Evolutionary conservation across 2,888 invertebrate species (phyloP), one percentile per base, ranked within the genome.

Genomic region (Dorcus hopei): DNA sequence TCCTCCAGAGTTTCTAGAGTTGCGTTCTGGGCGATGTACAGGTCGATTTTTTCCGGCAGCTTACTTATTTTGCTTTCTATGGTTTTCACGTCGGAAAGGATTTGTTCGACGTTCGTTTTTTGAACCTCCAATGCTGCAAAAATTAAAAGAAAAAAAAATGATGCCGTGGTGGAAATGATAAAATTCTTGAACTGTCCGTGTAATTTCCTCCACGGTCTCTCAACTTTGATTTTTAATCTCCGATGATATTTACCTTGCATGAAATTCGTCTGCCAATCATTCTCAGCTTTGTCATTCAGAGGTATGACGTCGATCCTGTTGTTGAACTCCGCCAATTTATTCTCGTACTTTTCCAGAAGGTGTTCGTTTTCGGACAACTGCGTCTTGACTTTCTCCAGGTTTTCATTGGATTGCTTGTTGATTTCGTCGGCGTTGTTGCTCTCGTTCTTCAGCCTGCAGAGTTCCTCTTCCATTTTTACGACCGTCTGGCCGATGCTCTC

Each of bases 1-100:
- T 82, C 81, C 55, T 83, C 81, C 43, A 90, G 65, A 0, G 83
- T 80, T 48, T 80, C 80, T 45, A 85, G 75, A 0, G 89, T 89
- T 52, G 83, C 79, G 73, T 90, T 90, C 61, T 84, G 82, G 38
- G 84, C 72, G 9, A 78, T 76, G 57, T 83, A 80, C 1, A 89
- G 74, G 59, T 87, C 85, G 0, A 75, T 70, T 11, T 77, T 75
- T 3, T 80, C 75, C 3, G 86, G 83, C 43, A 86, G 61, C 33
- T 65, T 62, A 23, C 62, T 59, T 19, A 77, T 56, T 63, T 74
- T 70, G n/a, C 64, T 57, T 49, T 70, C 65, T 19, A 75, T 61
- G 3, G 61, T 59, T 65, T 71, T 70, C 1, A 78, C 57, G 48
- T 76, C 75, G 2, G 68, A 60, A 48, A 74, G 58, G n/a, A 77